phyloP scores from a whole-genome alignment of 2,797 vertebrate species.

The Dromococcyx pavoninus region DNA sequence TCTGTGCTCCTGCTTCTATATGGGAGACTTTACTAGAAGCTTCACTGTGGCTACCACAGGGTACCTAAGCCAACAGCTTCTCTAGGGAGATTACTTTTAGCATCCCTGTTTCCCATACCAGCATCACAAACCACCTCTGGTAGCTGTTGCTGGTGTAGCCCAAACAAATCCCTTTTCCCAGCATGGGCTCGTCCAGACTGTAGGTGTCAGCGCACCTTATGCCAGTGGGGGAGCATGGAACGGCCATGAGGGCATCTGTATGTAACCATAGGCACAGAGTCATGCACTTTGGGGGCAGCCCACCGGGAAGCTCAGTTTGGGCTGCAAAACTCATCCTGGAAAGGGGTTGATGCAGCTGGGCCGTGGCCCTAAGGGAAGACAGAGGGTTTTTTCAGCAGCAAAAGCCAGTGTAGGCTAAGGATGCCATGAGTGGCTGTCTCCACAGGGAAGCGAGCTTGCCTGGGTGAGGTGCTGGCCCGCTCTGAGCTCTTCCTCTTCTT shows the following conservation, averaged over 20 bases:
- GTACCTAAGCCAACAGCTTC: background rate
- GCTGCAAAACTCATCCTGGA: background rate
- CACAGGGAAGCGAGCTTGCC: conserved; percentile 83
- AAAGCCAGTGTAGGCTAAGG: background rate
- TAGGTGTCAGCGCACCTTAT: background rate
- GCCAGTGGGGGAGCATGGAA: background rate
- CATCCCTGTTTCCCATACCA: rapidly evolving
- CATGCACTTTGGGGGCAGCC: rapidly evolving
- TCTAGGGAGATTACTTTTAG: background rate
- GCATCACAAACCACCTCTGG: background rate
- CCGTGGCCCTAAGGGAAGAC: rapidly evolving
- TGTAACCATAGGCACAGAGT: too few relatives aligned
- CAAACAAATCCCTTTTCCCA: background rate
- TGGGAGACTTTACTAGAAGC: background rate
- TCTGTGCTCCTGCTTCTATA: background rate
- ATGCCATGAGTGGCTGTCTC: background rate
- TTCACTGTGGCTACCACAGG: too few relatives aligned
- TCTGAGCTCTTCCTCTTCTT: conserved; percentile 77
- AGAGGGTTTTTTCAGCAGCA: background rate
- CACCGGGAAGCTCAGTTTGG: too few relatives aligned
- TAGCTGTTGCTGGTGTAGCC: too few relatives aligned
- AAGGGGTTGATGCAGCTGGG: background rate
- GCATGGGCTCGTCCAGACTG: background rate
- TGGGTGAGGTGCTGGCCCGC: conserved; percentile 71
- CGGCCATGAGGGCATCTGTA: too few relatives aligned